Base-by-base conservation (phyloP, 2,797 vertebrate species). In the Chelon auratus region DNA sequence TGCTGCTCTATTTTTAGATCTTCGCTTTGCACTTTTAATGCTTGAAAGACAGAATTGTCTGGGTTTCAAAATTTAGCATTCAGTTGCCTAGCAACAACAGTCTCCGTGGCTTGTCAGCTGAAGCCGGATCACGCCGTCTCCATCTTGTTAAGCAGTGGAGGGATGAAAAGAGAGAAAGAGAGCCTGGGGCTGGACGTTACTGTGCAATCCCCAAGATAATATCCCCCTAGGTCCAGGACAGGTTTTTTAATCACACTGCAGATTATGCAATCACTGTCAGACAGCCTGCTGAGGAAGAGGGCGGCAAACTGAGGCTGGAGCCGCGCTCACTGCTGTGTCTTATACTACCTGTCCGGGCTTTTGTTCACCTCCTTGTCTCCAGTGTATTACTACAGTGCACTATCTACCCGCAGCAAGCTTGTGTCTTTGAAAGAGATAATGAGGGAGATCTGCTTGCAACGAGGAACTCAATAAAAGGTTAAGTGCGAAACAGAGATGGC, bases 61-160 rank as follows among this genome's bases (percentile, higher is more conserved):
- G 76, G 85, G 84, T 90, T 89, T 91, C 91, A 87, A 92, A 93
- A 94, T 94, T 93, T 94, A 92, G 94, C 93, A 94, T 95, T 94
- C 89, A 92, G 94, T 95, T 94, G 91, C 95, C 79, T 92, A 88
- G 95, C 93, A 93, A 95, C 94, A 68, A 55, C 15, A 36, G 81
- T 90, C 90, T 91, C 85, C 68, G 78, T 87, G 87, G 80, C 86
- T 85, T 75, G 85, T 89, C 86, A 77, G 81, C 87, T 81, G 86
- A 76, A 85, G 91, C 90, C 67, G 60, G 89, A 88, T 90, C 87
- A 69, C 73, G 58, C 82, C 65, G 80, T 92, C 90, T 92, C 88
- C 81, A 85, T 91, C 92, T 91, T 89, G 91, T 92, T 89, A 83
- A 90, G 81, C 75, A 77, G 81, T 7, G 67, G 54, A 80, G 61